Conservation (phyloP, 2,797 vertebrate genomes). For the Karalla daura region DNA sequence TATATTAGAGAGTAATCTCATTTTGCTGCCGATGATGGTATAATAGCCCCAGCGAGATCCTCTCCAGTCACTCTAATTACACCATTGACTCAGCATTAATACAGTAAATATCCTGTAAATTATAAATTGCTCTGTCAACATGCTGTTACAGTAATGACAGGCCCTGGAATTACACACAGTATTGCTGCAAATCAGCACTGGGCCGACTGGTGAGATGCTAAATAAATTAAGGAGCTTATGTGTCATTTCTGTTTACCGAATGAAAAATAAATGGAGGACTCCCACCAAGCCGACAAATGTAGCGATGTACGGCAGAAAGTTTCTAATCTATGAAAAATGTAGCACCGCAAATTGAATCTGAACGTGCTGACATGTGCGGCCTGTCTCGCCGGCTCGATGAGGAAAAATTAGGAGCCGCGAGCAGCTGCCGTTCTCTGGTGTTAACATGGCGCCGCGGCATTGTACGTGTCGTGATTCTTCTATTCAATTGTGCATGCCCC, state of each 20-base stretch:
- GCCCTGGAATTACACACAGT: constrained; percentile 28
- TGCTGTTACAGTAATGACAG: constrained; percentile 50
- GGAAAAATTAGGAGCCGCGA: constrained; percentile 21
- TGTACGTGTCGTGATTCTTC: constrained; percentile 32
- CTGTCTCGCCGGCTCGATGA: constrained; percentile 33
- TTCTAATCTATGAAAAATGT: constrained; percentile 18
- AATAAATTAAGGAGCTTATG: constrained; percentile 51
- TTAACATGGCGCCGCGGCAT: constrained; percentile 14
- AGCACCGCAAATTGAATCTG: constrained; percentile 24
- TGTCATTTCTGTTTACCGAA: constrained; percentile 41
- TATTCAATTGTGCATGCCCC: constrained; percentile 38
- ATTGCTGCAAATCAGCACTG: constrained; percentile 37
- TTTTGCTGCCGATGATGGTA: constrained; percentile 40
- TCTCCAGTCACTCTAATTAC: constrained; percentile 49
- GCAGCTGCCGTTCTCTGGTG: constrained; percentile 34
- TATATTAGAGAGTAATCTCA: constrained; percentile 48
- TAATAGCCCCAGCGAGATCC: constrained; percentile 47
- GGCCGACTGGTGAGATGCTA: constrained; percentile 42
- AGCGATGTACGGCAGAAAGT: constrained; percentile 8
- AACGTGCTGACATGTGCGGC: constrained; percentile 15
- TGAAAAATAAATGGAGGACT: constrained; percentile 40
- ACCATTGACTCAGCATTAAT: constrained; percentile 54
- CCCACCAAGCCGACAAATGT: background rate
- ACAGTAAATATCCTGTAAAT: constrained; percentile 67
- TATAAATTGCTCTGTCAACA: constrained; percentile 66